phyloP scores from a whole-genome alignment of 1,140 invertebrate genomes.

The Orchestia grillus region DNA sequence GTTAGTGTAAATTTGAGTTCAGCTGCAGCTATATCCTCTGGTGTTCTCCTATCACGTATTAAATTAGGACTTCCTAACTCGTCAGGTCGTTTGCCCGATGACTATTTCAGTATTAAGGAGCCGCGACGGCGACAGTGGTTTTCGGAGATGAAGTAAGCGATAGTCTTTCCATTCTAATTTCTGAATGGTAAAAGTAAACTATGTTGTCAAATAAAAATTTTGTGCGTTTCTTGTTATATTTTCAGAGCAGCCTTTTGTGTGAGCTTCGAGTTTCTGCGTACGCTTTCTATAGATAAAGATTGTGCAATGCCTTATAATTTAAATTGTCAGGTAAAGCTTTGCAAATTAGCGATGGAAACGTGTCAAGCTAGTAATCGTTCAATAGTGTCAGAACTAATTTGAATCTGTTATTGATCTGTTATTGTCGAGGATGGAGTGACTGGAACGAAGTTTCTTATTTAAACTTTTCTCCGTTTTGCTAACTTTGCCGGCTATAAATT shows the following conservation, averaged over 20 bases:
- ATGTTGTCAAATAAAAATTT: background rate
- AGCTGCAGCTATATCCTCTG: background rate
- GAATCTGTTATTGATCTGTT: background rate
- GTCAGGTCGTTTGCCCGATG: background rate
- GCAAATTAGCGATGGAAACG: background rate
- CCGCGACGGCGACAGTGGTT: background rate
- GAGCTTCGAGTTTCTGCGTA: background rate
- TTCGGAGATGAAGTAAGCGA: background rate
- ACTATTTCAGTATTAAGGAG: background rate
- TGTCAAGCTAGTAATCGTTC: background rate
- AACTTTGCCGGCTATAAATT: background rate
- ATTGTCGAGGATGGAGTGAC: background rate
- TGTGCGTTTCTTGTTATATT: background rate
- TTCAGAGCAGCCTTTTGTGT: background rate
- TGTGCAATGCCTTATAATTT: background rate
- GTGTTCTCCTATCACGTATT: background rate
- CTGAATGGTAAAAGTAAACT: background rate
- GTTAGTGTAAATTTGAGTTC: background rate
- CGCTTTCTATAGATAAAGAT: background rate
- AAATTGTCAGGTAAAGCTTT: background rate
- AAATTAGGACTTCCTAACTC: background rate
- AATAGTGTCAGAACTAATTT: background rate
- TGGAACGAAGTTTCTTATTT: background rate
- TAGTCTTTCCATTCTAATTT: background rate
- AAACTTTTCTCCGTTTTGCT: background rate